phyloP scores from a whole-genome alignment of 2,888 invertebrate genomes.

The Limenitis camilla region DNA sequence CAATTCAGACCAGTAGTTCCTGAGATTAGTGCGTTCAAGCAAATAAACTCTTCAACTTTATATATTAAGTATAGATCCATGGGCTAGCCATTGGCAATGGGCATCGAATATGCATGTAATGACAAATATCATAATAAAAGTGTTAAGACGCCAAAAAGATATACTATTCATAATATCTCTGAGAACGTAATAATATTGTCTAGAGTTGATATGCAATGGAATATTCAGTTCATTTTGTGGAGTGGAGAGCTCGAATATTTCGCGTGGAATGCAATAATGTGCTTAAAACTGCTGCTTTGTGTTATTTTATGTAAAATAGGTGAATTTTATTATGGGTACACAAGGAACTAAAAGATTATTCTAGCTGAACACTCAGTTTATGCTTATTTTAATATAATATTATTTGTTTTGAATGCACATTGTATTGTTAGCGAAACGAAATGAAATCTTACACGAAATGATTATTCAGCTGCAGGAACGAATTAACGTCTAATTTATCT shows the following conservation, averaged over 20 bases:
- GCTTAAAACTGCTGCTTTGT: slow-evolving; percentile 5
- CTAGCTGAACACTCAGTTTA: neutral
- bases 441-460: too few relatives aligned
- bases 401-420: too few relatives aligned
- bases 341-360: neutral
- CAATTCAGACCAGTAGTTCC: too few relatives aligned
- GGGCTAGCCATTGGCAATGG: too few relatives aligned
- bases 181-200: slow-evolving; percentile 4
- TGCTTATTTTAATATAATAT: too few relatives aligned
- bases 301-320: slow-evolving; percentile 1
- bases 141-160: neutral
- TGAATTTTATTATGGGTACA: neutral
- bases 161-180: neutral
- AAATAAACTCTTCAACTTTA: too few relatives aligned
- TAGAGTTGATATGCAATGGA: slow-evolving; percentile 4
- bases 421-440: too few relatives aligned
- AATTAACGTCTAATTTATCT: too few relatives aligned
- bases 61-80: too few relatives aligned
- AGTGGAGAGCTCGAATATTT: slow-evolving; percentile 6
- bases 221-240: slow-evolving; percentile 3
- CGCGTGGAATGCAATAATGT: slow-evolving; percentile 15
- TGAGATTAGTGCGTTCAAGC: too few relatives aligned
- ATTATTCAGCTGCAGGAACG: neutral
- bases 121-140: neutral
- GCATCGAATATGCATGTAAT: neutral